Conservation (phyloP, 92 coral and sea anemone genomes). For the Bergia puertoricense region DNA sequence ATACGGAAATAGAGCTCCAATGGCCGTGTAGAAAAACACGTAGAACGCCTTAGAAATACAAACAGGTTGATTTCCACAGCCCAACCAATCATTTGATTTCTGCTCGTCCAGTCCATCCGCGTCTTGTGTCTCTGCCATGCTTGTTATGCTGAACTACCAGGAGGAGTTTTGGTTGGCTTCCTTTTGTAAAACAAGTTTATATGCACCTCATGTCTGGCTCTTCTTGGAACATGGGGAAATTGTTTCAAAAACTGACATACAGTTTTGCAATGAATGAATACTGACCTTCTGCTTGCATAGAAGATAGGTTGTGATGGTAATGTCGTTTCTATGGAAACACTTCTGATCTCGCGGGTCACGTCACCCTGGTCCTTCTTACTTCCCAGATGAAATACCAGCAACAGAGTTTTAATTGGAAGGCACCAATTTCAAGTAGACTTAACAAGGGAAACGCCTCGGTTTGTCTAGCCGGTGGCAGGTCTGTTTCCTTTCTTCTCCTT, state of each 20-base stretch:
- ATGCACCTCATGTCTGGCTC: neutral
- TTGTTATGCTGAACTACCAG: neutral
- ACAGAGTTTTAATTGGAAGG: neutral
- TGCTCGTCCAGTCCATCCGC: neutral
- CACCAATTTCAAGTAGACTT: neutral
- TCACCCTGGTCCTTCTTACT: neutral
- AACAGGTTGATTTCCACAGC: slow-evolving; percentile 53
- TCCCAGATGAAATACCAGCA: neutral
- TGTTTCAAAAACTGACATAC: neutral
- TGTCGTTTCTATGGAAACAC: slow-evolving; percentile 4
- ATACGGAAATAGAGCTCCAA: slow-evolving; percentile 93
- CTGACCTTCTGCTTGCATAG: neutral
- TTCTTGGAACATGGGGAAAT: neutral
- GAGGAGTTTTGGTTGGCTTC: neutral
- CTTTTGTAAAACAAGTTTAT: neutral
- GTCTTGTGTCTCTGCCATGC: slow-evolving; percentile 11
- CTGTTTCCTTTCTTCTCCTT: neutral
- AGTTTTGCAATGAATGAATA: neutral
- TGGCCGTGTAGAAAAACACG: slow-evolving; percentile 86
- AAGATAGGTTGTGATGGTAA: neutral
- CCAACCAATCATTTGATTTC: neutral
- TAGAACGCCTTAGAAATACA: slow-evolving; percentile 87
- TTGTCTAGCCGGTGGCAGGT: neutral
- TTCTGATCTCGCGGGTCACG: neutral
- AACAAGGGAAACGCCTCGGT: neutral